phyloP scores from a whole-genome alignment of 2,797 vertebrate species.

The Botia almorhae region DNA sequence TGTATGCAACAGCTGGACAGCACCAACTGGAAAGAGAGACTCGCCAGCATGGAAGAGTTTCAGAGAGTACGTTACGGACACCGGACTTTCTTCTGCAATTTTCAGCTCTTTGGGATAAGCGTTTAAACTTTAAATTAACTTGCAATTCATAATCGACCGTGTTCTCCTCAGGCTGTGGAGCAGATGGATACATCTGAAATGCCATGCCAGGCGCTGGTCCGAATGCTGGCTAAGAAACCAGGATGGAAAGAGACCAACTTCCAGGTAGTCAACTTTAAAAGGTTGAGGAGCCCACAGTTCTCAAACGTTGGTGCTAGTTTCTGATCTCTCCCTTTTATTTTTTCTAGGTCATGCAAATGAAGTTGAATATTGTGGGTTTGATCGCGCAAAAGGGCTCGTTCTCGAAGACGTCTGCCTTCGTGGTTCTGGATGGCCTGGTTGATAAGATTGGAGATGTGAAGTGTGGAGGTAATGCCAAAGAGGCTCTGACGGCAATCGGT shows the following conservation, averaged over 20 bases:
- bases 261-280: slow-evolving; percentile 81
- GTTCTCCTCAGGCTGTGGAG: slow-evolving; percentile 86
- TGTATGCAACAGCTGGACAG: slow-evolving; percentile 94
- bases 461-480: slow-evolving; percentile 94
- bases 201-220: slow-evolving; percentile 95
- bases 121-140: background rate
- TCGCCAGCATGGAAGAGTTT: slow-evolving; percentile 98
- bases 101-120: background rate
- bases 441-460: slow-evolving; percentile 97
- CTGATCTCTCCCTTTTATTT: slow-evolving; percentile 1
- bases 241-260: slow-evolving; percentile 99
- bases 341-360: slow-evolving; percentile 96
- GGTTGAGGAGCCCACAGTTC: background rate
- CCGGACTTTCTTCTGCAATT: background rate
- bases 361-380: slow-evolving; percentile 89
- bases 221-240: slow-evolving; percentile 97
- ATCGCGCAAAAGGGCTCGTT: slow-evolving; percentile 92
- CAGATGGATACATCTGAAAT: slow-evolving; percentile 89
- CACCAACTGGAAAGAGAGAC: slow-evolving; percentile 95
- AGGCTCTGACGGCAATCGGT: slow-evolving; percentile 90
- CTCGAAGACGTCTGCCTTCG: slow-evolving; percentile 91
- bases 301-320: background rate
- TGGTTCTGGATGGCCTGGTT: slow-evolving; percentile 93
- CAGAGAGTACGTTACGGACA: slow-evolving; percentile 81
- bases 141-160: background rate